These are phyloP conservation scores for Varroa destructor DNA, from an alignment of 1,140 invertebrate species.

Conservation along the genomic window DNA sequence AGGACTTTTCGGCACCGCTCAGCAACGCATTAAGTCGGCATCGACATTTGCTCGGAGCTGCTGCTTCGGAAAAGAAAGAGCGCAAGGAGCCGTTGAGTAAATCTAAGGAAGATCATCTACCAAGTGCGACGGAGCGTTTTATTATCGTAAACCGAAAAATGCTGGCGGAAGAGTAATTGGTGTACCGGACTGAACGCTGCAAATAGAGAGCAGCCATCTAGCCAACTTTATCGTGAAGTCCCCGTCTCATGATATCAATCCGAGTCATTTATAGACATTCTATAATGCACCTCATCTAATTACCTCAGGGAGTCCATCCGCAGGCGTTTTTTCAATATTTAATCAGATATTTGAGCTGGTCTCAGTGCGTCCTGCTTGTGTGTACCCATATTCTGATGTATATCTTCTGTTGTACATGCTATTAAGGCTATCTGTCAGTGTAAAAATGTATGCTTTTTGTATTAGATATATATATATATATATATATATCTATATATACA, in stretches of 20 bases:
- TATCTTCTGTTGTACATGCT: not conserved
- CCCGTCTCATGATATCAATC: not conserved
- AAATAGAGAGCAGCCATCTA: too few species aligned
- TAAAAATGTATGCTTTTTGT: not conserved
- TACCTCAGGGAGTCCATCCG: not conserved
- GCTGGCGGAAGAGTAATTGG: constrained; percentile 11
- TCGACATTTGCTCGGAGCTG: constrained; percentile 28
- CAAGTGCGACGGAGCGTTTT: constrained; percentile 16
- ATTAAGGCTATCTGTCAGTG: not conserved
- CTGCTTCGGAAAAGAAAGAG: constrained; percentile 23
- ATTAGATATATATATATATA: not conserved
- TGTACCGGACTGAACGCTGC: not conserved
- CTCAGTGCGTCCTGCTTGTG: constrained; percentile 7
- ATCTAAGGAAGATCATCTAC: not conserved
- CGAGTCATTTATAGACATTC: not conserved
- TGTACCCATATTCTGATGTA: not conserved
- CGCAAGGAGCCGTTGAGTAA: constrained; percentile 7
- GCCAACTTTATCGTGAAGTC: not conserved
- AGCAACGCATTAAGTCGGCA: constrained; percentile 32
- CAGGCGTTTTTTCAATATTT: not conserved
- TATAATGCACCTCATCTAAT: not conserved
- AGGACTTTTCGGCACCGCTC: constrained; percentile 34
- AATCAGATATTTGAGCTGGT: constrained; percentile 27
- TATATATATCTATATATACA: not conserved
- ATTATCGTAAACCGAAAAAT: constrained; percentile 3